Percentiles rank a stretch among this genome's conserved stretches.
Evolutionary conservation across 2,888 invertebrate genomes (phyloP).

Genomic region (Caenorhabditis parvicauda): DNA sequence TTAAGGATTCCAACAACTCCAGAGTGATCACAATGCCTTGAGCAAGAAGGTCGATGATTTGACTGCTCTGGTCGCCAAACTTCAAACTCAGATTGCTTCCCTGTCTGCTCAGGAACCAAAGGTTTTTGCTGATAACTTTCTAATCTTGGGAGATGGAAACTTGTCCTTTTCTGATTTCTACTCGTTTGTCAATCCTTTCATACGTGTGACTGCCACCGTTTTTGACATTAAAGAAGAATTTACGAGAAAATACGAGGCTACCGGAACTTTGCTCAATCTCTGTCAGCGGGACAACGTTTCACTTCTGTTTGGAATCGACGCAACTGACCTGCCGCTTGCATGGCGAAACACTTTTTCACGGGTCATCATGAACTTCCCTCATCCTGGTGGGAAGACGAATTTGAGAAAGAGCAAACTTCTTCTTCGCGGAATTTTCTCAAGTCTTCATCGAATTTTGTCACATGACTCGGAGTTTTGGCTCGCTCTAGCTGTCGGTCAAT

Average conservation of each 20-base stretch:
- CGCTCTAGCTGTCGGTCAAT: conserved; percentile 45
- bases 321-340: conserved; percentile 21
- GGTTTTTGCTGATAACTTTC: conserved; percentile 5
- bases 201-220: conserved; percentile 29
- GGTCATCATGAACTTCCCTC: conserved; percentile 72
- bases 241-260: conserved; percentile 18
- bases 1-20: conserved; percentile 13
- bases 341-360: conserved; percentile 63
- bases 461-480: conserved; percentile 33
- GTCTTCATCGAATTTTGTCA: conserved; percentile 21
- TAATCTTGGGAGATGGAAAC: conserved; percentile 46
- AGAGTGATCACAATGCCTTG: conserved; percentile 31
- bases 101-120: conserved; percentile 14
- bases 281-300: conserved; percentile 17
- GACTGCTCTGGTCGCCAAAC: conserved; percentile 30
- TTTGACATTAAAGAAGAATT: conserved; percentile 33
- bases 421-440: conserved; percentile 61
- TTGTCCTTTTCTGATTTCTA: conserved; percentile 37
- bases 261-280: conserved; percentile 16
- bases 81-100: conserved; percentile 18
- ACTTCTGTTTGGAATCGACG: conserved; percentile 32
- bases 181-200: conserved; percentile 2
- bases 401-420: conserved; percentile 69
- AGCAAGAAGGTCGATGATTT: conserved; percentile 31
- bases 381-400: conserved; percentile 71